Conservation (phyloP, 2,113 vertebrate species). For the Poecile atricapillus region DNA sequence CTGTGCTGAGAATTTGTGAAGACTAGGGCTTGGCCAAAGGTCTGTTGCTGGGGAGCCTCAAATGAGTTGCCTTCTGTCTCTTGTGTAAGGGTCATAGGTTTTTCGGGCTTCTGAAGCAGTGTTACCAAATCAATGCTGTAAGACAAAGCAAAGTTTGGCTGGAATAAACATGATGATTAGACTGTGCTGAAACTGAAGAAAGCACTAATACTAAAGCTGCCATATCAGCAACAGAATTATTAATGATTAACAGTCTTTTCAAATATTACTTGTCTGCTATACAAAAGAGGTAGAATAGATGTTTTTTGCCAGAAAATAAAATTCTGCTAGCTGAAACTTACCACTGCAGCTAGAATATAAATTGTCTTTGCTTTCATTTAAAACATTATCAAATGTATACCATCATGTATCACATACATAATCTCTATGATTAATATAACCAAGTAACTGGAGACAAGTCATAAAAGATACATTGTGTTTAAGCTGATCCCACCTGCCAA, state of each 20-base stretch:
- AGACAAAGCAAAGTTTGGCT: slow-evolving; percentile 24
- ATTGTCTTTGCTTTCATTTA: neutral
- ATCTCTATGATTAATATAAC: neutral
- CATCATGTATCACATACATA: neutral
- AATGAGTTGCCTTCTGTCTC: slow-evolving; percentile 73
- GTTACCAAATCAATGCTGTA: slow-evolving; percentile 81
- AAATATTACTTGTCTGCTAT: neutral
- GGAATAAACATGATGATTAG: neutral
- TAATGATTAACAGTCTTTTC: neutral
- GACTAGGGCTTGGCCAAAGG: slow-evolving; percentile 89
- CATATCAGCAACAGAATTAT: neutral
- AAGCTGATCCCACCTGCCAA: neutral
- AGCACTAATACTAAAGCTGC: neutral
- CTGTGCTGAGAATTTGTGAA: slow-evolving; percentile 93
- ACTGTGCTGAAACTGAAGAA: neutral
- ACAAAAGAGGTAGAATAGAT: neutral
- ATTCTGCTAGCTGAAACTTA: neutral
- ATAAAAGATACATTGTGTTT: neutral
- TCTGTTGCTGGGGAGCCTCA: slow-evolving; percentile 79
- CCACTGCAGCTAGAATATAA: neutral
- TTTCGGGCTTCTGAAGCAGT: slow-evolving; percentile 84
- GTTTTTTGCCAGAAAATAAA: neutral
- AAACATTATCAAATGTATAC: neutral
- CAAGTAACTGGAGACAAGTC: neutral
- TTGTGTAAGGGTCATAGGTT: slow-evolving; percentile 71